Base-by-base conservation (phyloP, 2,888 invertebrate genomes). In the Diadromus collaris region DNA sequence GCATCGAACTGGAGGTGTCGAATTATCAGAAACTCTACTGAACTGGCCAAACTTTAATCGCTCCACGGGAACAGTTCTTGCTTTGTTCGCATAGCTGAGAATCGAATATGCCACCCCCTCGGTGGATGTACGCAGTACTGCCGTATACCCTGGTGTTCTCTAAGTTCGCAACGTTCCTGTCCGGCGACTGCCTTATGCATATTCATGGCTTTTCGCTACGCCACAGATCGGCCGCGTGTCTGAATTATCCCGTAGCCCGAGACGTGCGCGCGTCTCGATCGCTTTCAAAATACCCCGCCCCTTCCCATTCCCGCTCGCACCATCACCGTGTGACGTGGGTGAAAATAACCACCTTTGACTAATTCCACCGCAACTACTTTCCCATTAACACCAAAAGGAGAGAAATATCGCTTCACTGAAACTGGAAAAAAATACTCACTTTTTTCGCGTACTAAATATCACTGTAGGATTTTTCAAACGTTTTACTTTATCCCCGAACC, bases 141-240 rank as follows among this genome's bases (percentile, higher is more conserved):
- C 10, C 38, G 1, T 48, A 68, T 24, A 27, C 27, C 54, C 16
- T 16, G 54, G 67, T 67, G 38, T 60, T 46, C 60, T 48, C 60
- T 60, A 67, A 48, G 67, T 67, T 56, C 72, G 32, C 56, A 21
- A 58, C 64, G 63, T 46, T 51, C 68, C 41, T 67, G 54, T 51
- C 44, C n/a, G n/a, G 44, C 58, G 67, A 75, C 67, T 68, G 68
- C 61, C 38, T 68, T 51, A 68, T 75, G 68, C 38, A 75, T 75
- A 75, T 75, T 75, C 68, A 75, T 51, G 41, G 46, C n/a, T 38
- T 67, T 61, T 67, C 60, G 63, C 38, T 5, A 27, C 56, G 60
- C 56, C 72, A 32, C 41, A 60, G 58, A 73, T 51, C 68, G 38
- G 48, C 46, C 60, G 48, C 74, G 54, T 61, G 64, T 63, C 51